These are phyloP conservation scores for Enteromius fasciolatus DNA, from an alignment of 2,797 vertebrate genomes.

Conservation along the genomic window DNA sequence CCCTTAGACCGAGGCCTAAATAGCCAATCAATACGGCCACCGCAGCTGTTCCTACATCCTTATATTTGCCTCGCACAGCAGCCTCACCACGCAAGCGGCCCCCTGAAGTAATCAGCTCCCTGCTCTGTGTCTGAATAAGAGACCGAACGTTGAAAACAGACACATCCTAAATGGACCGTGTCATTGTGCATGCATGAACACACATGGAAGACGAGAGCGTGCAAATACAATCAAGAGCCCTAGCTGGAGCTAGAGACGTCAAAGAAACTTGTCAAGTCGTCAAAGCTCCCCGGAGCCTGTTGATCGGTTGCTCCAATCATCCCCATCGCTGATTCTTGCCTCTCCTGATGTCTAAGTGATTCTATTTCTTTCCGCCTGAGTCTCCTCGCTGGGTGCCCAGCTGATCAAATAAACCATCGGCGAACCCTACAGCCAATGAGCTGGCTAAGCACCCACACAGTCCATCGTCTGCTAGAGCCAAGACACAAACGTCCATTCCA, in stretches of 20 bases:
- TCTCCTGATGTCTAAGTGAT: constrained; percentile 10
- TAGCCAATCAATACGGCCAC: constrained; percentile 56
- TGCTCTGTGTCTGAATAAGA: not conserved
- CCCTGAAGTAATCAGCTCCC: constrained; percentile 24
- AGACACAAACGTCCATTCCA: constrained; percentile 27
- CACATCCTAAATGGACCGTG: constrained; percentile 19
- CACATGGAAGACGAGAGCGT: not conserved
- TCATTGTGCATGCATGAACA: constrained; percentile 23
- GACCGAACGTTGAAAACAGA: constrained; percentile 27
- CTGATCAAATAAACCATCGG: constrained; percentile 48
- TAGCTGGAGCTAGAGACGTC: constrained; percentile 26
- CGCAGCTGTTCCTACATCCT: constrained; percentile 20
- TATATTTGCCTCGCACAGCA: constrained; percentile 43
- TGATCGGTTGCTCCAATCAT: constrained; percentile 36
- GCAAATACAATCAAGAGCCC: constrained; percentile 41
- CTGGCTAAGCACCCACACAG: constrained; percentile 67
- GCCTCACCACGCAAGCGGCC: not conserved
- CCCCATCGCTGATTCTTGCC: constrained; percentile 17
- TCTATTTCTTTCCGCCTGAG: constrained; percentile 15
- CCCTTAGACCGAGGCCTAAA: constrained; percentile 55
- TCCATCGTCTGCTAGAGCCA: constrained; percentile 51
- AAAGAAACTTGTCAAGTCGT: constrained; percentile 32
- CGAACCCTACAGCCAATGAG: constrained; percentile 10
- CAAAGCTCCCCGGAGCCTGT: constrained; percentile 11
- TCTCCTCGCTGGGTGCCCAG: constrained; percentile 13